These are phyloP conservation scores for Mus minutoides DNA, from an alignment of 2,797 vertebrate species.

Conservation along the genomic window DNA sequence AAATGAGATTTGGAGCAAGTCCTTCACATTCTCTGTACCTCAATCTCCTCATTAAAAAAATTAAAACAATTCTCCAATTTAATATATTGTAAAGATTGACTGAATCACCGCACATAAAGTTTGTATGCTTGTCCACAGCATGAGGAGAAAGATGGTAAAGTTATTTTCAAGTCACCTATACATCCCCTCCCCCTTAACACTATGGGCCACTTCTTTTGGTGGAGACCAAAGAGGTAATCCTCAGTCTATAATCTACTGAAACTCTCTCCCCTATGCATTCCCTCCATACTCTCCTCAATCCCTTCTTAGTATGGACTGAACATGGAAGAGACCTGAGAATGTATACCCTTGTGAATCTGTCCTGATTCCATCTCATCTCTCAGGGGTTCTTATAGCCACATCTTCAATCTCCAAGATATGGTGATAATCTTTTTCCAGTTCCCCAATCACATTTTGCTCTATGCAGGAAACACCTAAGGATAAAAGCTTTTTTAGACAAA, in stretches of 20 bases:
- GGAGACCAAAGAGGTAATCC: neutral
- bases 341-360: accelerated
- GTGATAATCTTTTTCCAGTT: neutral
- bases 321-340: neutral
- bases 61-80: neutral
- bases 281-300: neutral
- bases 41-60: neutral
- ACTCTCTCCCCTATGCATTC: neutral
- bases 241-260: neutral
- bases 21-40: neutral
- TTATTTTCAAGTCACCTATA: neutral
- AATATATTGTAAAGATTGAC: neutral
- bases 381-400: no score
- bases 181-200: neutral
- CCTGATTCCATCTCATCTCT: neutral
- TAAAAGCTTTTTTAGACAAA: neutral
- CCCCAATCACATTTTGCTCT: neutral
- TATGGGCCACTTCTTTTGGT: neutral
- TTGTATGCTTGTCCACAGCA: neutral
- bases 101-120: neutral
- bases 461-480: neutral
- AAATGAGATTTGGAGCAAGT: neutral
- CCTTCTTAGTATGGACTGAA: neutral
- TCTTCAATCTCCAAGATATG: neutral
- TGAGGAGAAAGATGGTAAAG: neutral